These are phyloP conservation scores for Magallana gigas DNA, from an alignment of 1,140 invertebrate species.

Conservation along the genomic window DNA sequence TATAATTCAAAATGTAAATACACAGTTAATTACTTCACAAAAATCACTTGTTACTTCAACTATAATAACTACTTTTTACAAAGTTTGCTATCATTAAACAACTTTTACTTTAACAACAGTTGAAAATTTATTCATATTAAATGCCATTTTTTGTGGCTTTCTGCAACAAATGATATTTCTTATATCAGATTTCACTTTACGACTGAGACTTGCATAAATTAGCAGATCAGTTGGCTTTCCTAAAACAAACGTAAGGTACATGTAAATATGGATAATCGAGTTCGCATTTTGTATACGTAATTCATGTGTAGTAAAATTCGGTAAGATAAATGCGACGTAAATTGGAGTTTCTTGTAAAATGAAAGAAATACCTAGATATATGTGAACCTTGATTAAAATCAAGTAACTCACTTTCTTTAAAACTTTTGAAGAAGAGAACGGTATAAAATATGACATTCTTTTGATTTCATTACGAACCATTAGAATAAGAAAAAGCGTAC, in stretches of 20 bases:
- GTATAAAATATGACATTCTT: not conserved
- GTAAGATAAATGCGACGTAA: not conserved
- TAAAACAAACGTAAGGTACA: not conserved
- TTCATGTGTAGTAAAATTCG: not conserved
- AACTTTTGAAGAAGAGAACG: not conserved
- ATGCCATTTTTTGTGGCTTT: not conserved
- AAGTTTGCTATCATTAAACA: too few relatives aligned
- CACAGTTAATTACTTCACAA: too few relatives aligned
- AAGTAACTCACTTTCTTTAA: not conserved
- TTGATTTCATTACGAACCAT: not conserved
- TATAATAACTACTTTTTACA: too few relatives aligned
- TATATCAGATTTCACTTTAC: not conserved
- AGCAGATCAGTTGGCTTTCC: not conserved
- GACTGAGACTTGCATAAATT: not conserved
- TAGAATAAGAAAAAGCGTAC: not conserved
- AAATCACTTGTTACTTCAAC: too few relatives aligned
- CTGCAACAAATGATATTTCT: not conserved
- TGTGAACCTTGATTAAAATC: not conserved
- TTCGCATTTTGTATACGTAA: not conserved
- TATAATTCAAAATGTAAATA: too few relatives aligned
- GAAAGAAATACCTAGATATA: not conserved
- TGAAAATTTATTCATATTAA: too few relatives aligned
- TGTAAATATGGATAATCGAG: not conserved
- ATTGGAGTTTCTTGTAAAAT: not conserved
- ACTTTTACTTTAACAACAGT: too few relatives aligned